Evolutionary conservation across 2,113 vertebrate genomes (phyloP).

Genomic region (Tamias sibiricus): DNA sequence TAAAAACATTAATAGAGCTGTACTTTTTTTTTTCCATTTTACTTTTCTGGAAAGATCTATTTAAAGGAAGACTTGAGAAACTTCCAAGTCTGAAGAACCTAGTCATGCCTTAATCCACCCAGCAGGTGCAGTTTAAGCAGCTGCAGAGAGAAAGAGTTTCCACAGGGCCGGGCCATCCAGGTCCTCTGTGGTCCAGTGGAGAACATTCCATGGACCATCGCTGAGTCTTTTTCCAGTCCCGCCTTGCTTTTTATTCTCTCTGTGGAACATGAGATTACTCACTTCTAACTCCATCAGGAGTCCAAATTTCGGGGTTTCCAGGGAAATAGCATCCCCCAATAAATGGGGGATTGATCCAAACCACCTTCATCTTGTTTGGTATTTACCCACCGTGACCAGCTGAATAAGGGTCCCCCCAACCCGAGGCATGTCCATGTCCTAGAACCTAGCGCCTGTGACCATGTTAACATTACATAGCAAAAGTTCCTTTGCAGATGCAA

Average conservation of each 20-base stretch:
- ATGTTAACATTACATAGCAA: not conserved
- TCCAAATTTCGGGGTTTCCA: not conserved
- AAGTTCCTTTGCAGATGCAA: not conserved
- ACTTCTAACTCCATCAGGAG: not conserved
- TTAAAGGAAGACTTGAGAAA: slow-evolving; percentile 50
- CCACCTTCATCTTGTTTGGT: not conserved
- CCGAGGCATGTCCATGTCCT: too few species aligned
- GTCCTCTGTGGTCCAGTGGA: not conserved
- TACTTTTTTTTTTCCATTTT: not conserved
- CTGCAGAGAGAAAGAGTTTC: slow-evolving; percentile 38
- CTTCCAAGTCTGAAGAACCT: slow-evolving; percentile 37
- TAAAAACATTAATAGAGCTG: slow-evolving; percentile 4
- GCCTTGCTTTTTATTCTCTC: not conserved
- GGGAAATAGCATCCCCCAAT: not conserved
- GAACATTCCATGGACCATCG: accelerated
- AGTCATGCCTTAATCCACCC: slow-evolving; percentile 26
- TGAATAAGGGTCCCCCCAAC: not conserved
- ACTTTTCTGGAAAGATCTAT: slow-evolving; percentile 68
- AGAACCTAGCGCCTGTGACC: too few species aligned
- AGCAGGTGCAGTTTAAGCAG: slow-evolving; percentile 3
- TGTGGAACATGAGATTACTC: not conserved
- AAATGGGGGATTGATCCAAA: not conserved
- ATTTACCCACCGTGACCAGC: not conserved
- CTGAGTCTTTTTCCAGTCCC: not conserved
- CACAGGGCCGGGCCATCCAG: not conserved